Evolutionary conservation across 2,797 vertebrate genomes (phyloP).

Genomic region (Trachops cirrhosus): DNA sequence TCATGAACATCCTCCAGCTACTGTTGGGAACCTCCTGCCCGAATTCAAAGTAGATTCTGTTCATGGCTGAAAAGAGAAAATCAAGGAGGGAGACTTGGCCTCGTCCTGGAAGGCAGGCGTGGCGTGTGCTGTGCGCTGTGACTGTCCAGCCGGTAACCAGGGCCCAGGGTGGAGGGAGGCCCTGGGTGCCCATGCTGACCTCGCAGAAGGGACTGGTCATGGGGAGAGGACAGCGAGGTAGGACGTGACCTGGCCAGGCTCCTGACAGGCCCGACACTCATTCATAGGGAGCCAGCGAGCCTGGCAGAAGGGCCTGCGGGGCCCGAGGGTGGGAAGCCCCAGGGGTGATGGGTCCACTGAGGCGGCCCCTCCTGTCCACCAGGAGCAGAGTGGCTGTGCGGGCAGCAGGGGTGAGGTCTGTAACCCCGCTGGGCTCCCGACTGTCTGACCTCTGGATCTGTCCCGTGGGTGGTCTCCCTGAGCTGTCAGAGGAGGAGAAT

Average conservation of each 20-base stretch:
- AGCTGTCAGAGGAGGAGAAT: background rate
- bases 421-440: too few species aligned
- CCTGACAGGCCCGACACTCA: too few species aligned
- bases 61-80: conserved; percentile 55
- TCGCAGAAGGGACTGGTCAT: background rate
- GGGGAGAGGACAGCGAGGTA: background rate
- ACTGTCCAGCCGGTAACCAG: too few species aligned
- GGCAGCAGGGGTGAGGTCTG: fast-evolving
- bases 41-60: background rate
- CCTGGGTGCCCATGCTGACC: background rate
- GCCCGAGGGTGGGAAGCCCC: too few species aligned
- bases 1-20: conserved; percentile 45
- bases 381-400: background rate
- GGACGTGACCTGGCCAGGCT: too few species aligned
- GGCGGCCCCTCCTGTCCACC: too few species aligned
- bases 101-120: fast-evolving
- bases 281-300: too few species aligned
- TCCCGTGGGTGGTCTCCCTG: fast-evolving
- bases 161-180: background rate
- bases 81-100: background rate
- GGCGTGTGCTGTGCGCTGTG: too few species aligned
- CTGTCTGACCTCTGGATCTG: too few species aligned
- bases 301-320: background rate
- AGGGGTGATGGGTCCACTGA: fast-evolving
- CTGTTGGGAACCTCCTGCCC: fast-evolving